Percentiles rank a stretch among this genome's conserved stretches.
Evolutionary conservation across 2,888 invertebrate species (phyloP).

Genomic region (Deilephila porcellus): DNA sequence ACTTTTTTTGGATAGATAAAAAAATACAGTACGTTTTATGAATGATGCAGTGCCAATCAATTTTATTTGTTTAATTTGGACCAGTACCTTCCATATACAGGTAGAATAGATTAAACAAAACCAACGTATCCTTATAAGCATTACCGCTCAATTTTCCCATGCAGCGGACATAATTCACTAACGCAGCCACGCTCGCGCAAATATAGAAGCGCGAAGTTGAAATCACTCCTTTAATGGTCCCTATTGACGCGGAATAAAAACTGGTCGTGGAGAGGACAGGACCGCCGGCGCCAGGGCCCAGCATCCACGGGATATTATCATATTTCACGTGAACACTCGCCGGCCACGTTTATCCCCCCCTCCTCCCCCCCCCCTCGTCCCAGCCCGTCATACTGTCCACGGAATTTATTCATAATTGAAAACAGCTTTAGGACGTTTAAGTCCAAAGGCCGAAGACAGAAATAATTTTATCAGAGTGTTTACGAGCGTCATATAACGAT

Average conservation of each 20-base stretch:
- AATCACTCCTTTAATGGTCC: slow-evolving; percentile 69
- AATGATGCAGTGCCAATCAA: too few relatives aligned
- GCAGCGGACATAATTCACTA: slow-evolving; percentile 40
- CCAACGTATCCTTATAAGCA: neutral
- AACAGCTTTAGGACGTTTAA: slow-evolving; percentile 49
- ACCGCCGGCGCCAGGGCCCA: slow-evolving; percentile 72
- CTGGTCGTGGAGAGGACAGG: slow-evolving; percentile 62
- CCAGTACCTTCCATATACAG: too few relatives aligned
- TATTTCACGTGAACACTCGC: slow-evolving; percentile 73
- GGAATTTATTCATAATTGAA: slow-evolving; percentile 57
- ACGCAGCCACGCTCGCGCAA: neutral
- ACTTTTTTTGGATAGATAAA: too few relatives aligned
- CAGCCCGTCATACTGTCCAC: slow-evolving; percentile 48
- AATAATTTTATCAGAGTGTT: slow-evolving; percentile 47
- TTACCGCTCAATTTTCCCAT: slow-evolving; percentile 35
- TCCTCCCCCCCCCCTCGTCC: slow-evolving; percentile 31
- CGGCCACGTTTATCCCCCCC: slow-evolving; percentile 55
- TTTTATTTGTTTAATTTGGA: too few relatives aligned
- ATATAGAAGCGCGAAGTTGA: slow-evolving; percentile 53
- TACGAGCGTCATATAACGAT: slow-evolving; percentile 38
- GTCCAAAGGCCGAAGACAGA: slow-evolving; percentile 47
- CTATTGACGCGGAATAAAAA: slow-evolving; percentile 74
- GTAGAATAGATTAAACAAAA: neutral
- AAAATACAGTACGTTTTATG: too few relatives aligned
- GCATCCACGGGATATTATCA: slow-evolving; percentile 69